Base-by-base conservation (phyloP, 2,888 invertebrate species). In the Pristionchus mayeri region DNA sequence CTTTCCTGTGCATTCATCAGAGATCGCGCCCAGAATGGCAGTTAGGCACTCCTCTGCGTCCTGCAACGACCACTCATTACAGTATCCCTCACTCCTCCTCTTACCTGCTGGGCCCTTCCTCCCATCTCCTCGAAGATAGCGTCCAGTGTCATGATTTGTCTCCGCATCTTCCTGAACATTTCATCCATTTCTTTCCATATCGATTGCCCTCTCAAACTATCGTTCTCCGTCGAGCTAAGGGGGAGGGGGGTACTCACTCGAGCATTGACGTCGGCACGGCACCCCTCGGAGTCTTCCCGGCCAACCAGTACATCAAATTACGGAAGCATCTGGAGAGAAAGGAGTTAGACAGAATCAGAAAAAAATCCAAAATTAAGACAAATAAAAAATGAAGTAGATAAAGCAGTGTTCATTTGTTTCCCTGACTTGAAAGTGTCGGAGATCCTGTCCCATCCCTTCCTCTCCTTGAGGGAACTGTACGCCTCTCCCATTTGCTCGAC, bases 1-100 rank as follows among this genome's bases (percentile, higher is more conserved):
- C n/a, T 44, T 30, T 24, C 76, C 76, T 3, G 50, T 78, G 76
- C 76, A 78, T 30, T 40, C 30, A 48, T 78, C 76, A 11, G 76
- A 78, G 6, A 78, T n/a, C 30, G 40, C 40, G 7, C 76, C 50
- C 6, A 78, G 76, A 11, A 78, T 2, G 0, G 76, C 50, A 3
- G 76, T 78, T 3, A 78, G 76, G 9, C 76, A 78, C 30, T 78
- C 76, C 9, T 78, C 76, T 7, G 76, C 50, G 34, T 78, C 76
- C 76, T 78, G 30, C 48, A 75, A 40, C 24, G 24, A 57, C 21
- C 7, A 21, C 21, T 18, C 24, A 21, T 30, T 78, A 78, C 76
- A 6, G 50, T 78, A 78, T 50, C 40, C 50, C 27, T 48, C 50
- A 50, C 24, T 13, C 50, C 30, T 50, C 50, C 76, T n/a, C n/a